Conservation (phyloP, 2,888 invertebrate genomes). For the Troides helena region DNA sequence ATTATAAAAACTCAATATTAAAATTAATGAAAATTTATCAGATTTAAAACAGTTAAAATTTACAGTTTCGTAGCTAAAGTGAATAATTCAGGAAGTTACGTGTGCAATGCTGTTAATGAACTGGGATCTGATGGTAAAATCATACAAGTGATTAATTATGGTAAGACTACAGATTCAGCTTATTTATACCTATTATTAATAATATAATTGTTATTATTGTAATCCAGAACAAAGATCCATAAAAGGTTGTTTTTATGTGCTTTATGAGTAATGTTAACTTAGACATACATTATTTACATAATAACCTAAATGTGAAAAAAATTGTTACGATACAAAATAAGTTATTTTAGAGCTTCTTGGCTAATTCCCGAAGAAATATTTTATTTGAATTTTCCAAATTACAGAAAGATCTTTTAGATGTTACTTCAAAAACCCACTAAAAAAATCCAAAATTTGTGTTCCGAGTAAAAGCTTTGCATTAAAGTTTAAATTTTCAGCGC, state of each 20-base stretch:
- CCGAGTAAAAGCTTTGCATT: neutral
- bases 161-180: slow-evolving; percentile 37
- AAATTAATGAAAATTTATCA: neutral
- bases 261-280: too few relatives aligned
- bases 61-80: slow-evolving; percentile 37
- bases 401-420: too few relatives aligned
- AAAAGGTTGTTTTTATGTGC: too few relatives aligned
- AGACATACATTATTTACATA: too few relatives aligned
- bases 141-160: slow-evolving; percentile 38
- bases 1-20: neutral
- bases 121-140: slow-evolving; percentile 38
- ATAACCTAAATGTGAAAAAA: too few relatives aligned
- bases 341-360: too few relatives aligned
- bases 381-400: too few relatives aligned
- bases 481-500: slow-evolving; percentile 34
- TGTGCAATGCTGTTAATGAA: slow-evolving; percentile 45
- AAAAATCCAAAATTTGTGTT: neutral
- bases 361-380: too few relatives aligned
- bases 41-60: neutral
- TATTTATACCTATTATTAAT: neutral
- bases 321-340: too few relatives aligned
- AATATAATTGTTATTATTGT: too few relatives aligned
- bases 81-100: slow-evolving; percentile 42
- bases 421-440: neutral
- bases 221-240: too few relatives aligned